Evolutionary conservation across 2,888 invertebrate species (phyloP).

Genomic region (Nymphalis polychloros): DNA sequence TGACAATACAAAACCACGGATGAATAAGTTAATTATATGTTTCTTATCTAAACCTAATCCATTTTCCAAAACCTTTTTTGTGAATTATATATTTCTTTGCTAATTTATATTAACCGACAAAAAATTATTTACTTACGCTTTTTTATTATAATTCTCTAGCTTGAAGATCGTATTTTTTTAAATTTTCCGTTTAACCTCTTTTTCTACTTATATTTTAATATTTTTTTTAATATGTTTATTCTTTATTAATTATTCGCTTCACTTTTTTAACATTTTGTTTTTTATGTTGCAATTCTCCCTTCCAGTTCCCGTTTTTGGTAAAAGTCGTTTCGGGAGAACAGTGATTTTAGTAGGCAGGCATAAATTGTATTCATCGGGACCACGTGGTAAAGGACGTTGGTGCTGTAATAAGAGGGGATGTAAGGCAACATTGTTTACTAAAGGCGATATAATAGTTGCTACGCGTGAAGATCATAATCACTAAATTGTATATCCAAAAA

Average conservation of each 20-base stretch:
- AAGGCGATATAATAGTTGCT: conserved; percentile 49
- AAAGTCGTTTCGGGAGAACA: conserved; percentile 43
- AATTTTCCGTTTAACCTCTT: too few species aligned
- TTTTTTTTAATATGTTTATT: too few species aligned
- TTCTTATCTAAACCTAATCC: too few species aligned
- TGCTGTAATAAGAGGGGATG: conserved; percentile 47
- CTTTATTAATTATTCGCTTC: not conserved
- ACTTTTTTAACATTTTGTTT: not conserved
- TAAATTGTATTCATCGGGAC: conserved; percentile 42
- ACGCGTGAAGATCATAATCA: conserved; percentile 54
- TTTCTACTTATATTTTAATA: too few species aligned
- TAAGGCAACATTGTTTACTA: conserved; percentile 49
- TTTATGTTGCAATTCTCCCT: conserved; percentile 12
- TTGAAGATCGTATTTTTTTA: not conserved
- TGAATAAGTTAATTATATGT: too few species aligned
- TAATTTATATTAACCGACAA: too few species aligned
- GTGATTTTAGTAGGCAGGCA: conserved; percentile 51
- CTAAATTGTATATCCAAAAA: conserved; percentile 21
- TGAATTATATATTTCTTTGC: too few species aligned
- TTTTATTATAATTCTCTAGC: not conserved
- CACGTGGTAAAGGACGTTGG: conserved; percentile 43
- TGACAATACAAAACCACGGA: too few species aligned
- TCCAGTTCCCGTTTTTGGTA: conserved; percentile 50
- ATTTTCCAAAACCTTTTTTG: too few species aligned
- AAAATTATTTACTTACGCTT: not conserved